A percentile compares a stretch with the other conserved stretches of the same genome.
Evolutionary conservation across 2,888 invertebrate genomes (phyloP).

Genomic region (Agonopterix arenella): DNA sequence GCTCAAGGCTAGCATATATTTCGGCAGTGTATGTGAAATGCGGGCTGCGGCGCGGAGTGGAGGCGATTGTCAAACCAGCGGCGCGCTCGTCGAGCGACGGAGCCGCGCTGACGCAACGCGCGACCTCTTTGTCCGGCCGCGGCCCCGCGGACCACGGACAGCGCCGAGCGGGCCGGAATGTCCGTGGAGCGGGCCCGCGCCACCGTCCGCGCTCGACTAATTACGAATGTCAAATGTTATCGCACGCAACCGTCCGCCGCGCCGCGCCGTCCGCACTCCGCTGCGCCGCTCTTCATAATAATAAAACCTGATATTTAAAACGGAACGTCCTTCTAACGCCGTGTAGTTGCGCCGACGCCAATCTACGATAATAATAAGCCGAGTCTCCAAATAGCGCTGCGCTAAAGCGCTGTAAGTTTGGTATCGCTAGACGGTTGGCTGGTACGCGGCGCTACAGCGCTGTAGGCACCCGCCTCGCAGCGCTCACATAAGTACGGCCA

Average conservation of each 20-base stretch:
- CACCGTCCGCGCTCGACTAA: slow-evolving; percentile 63
- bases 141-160: slow-evolving; percentile 27
- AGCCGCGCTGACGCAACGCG: slow-evolving; percentile 62
- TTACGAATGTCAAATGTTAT: slow-evolving; percentile 78
- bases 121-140: slow-evolving; percentile 72
- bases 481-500: slow-evolving; percentile 78
- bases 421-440: slow-evolving; percentile 33
- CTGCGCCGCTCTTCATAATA: slow-evolving; percentile 77
- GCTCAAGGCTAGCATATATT: slow-evolving; percentile 57
- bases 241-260: slow-evolving; percentile 74
- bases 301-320: slow-evolving; percentile 78
- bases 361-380: slow-evolving; percentile 78
- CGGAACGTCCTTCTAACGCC: slow-evolving; percentile 78
- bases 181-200: slow-evolving; percentile 47
- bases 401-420: slow-evolving; percentile 51
- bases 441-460: slow-evolving; percentile 58
- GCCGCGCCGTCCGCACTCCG: slow-evolving; percentile 72
- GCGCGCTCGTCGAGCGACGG: slow-evolving; percentile 20
- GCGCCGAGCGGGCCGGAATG: slow-evolving; percentile 55
- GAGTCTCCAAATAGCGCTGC: slow-evolving; percentile 50
- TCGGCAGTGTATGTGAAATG: slow-evolving; percentile 51
- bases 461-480: slow-evolving; percentile 43
- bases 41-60: slow-evolving; percentile 27
- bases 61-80: slow-evolving; percentile 24
- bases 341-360: slow-evolving; percentile 78